A percentile compares a stretch with the other conserved stretches of the same genome.
Evolutionary conservation across 2,888 invertebrate species (phyloP).

Genomic region (Slavum lentiscoides): DNA sequence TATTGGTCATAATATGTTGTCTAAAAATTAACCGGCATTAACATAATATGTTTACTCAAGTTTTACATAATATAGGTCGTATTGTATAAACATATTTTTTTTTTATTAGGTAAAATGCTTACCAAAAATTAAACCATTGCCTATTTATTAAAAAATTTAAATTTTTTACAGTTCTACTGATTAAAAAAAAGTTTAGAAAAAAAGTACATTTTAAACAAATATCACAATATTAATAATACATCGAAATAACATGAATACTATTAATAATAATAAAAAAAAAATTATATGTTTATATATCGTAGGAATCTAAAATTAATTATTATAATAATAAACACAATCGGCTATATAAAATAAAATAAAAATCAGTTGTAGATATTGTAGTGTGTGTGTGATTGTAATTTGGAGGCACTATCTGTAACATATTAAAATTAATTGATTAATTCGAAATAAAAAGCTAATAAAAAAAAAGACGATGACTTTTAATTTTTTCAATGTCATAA

Average conservation of each 20-base stretch:
- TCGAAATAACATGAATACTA: not conserved
- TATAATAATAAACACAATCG: conserved; percentile 13
- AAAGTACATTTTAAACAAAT: conserved; percentile 3
- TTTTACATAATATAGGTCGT: not conserved
- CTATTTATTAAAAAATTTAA: conserved; percentile 44
- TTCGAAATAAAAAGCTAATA: no score
- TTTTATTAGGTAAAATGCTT: conserved; percentile 41
- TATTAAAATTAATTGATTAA: not conserved
- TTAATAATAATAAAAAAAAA: conserved; percentile 8
- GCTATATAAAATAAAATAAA: conserved; percentile 25
- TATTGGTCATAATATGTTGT: no score
- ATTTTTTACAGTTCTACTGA: conserved; percentile 20
- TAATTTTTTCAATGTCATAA: no score
- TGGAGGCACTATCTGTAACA: conserved; percentile 16
- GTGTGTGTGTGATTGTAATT: not conserved
- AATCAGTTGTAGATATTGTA: not conserved
- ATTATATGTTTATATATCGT: not conserved
- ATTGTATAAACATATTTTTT: conserved; percentile 1
- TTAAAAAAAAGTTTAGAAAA: not conserved
- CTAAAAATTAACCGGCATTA: no score
- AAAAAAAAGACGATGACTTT: no score
- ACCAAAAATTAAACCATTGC: conserved; percentile 42
- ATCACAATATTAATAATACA: not conserved
- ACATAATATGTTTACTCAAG: no score
- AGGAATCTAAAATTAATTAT: conserved; percentile 8